Conservation (phyloP, 2,797 vertebrate species). For the Sebastes flavidus region DNA sequence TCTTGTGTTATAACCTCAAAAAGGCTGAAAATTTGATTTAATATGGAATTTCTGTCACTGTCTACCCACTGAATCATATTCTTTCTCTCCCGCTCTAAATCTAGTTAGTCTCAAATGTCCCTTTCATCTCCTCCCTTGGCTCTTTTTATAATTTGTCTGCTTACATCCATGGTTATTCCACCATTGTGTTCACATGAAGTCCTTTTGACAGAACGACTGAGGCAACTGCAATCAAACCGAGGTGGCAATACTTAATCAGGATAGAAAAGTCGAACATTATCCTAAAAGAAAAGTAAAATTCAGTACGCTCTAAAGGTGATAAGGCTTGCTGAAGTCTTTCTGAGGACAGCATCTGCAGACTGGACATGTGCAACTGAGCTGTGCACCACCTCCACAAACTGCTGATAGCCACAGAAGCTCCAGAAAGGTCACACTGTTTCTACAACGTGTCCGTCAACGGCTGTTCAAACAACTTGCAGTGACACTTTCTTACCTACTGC, state of each 20-base stretch:
- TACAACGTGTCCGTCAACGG: conserved; percentile 39
- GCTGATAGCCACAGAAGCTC: conserved; percentile 55
- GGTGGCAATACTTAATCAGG: conserved; percentile 5
- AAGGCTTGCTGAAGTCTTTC: background rate
- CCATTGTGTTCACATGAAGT: background rate
- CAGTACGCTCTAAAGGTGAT: background rate
- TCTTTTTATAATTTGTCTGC: background rate
- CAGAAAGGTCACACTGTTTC: conserved; percentile 57
- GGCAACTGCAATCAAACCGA: conserved; percentile 3
- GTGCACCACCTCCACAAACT: conserved; percentile 31
- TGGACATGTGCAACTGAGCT: background rate
- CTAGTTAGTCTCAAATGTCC: background rate
- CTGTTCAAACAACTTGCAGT: conserved; percentile 42
- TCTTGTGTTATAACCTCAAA: background rate
- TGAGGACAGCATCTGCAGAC: conserved; percentile 10
- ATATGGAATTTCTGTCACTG: background rate
- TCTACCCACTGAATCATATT: background rate
- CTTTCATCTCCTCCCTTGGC: background rate
- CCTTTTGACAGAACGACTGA: conserved; percentile 5
- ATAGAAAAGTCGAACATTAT: background rate
- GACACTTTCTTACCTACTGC: conserved; percentile 48
- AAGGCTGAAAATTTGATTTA: background rate
- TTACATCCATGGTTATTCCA: background rate
- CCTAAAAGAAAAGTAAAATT: conserved; percentile 2
- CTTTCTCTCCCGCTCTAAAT: background rate